These are phyloP conservation scores for Natrix natrix DNA, from an alignment of 2,797 vertebrate genomes.

Conservation along the genomic window DNA sequence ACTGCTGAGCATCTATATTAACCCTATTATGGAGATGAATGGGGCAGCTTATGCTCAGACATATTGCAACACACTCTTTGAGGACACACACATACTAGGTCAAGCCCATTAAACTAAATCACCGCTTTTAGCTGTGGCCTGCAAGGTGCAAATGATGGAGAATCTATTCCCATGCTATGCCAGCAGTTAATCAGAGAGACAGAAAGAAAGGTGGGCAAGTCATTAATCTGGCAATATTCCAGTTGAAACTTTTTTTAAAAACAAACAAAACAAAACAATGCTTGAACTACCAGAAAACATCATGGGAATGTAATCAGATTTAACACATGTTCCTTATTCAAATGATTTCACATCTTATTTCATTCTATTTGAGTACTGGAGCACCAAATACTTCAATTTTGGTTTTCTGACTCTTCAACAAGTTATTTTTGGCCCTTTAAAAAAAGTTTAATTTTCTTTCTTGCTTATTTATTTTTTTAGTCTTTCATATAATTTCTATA, in stretches of 20 bases:
- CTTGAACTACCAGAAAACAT: not conserved
- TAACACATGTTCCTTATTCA: not conserved
- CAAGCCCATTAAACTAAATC: constrained; percentile 41
- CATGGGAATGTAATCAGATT: not conserved
- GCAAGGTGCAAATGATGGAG: constrained; percentile 30
- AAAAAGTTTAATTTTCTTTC: not conserved
- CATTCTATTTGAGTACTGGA: not conserved
- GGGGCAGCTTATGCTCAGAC: constrained; percentile 29
- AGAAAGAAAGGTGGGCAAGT: not conserved
- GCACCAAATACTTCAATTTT: not conserved
- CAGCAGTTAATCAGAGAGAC: constrained; percentile 12
- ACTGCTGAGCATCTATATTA: constrained; percentile 34
- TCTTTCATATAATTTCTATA: not conserved
- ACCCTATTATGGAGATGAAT: constrained; percentile 37
- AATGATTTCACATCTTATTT: not conserved
- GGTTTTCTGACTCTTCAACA: not conserved
- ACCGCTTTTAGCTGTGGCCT: constrained; percentile 33
- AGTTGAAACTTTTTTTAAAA: not conserved
- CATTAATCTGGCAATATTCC: constrained; percentile 1
- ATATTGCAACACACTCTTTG: constrained; percentile 32
- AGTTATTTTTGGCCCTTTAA: not conserved
- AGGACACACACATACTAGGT: constrained; percentile 35
- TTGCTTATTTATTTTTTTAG: not conserved
- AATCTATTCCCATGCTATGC: constrained; percentile 23
- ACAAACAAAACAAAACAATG: not conserved